Evolutionary conservation across 2,113 vertebrate genomes (phyloP), one percentile per base, ranked within the genome.

Genomic region (Perognathus longimembris): DNA sequence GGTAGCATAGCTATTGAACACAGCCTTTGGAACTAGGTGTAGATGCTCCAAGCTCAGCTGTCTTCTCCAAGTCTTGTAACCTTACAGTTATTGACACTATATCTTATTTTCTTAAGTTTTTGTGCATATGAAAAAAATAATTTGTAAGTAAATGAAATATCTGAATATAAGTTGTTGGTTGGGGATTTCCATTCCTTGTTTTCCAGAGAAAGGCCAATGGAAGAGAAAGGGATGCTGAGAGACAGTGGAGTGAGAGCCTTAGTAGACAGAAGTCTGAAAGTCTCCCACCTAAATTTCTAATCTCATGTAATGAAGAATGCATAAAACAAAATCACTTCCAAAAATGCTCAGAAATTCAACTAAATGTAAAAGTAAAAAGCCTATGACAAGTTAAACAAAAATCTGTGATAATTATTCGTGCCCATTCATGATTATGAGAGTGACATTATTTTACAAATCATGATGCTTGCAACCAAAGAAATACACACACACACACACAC

Each of bases 361-460:
- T 6, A 42, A 74, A 50, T 69, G 14, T 32, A 88, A 81, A 32
- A 67, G 21, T 40, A 26, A 12, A n/a, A 9, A 3, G 14, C 57
- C 28, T 57, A 22, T 79, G 24, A 80, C 9, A 38, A 78, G 0
- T 75, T 34, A 83, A 86, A 54, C 66, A 94, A 85, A 11, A 32
- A 63, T 77, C 26, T 8, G 24, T 61, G 61, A 83, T 50, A 45
- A 34, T 78, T 28, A 74, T 21, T 30, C 17, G 1, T 32, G 61
- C 69, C 64, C 61, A 80, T 87, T 89, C 94, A 85, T 75, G 88
- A 97, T 96, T 95, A 85, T 95, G 88, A 95, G 97, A 96, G 82
- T 96, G 82, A 26, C 54, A 87, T 64, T 89, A 87, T 91, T 97
- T 97, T 97, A 59, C 93, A 98, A 97, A 92, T 93, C 92, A 90